Conservation (phyloP, 2,888 invertebrate species). For the Anorthoa munda region DNA sequence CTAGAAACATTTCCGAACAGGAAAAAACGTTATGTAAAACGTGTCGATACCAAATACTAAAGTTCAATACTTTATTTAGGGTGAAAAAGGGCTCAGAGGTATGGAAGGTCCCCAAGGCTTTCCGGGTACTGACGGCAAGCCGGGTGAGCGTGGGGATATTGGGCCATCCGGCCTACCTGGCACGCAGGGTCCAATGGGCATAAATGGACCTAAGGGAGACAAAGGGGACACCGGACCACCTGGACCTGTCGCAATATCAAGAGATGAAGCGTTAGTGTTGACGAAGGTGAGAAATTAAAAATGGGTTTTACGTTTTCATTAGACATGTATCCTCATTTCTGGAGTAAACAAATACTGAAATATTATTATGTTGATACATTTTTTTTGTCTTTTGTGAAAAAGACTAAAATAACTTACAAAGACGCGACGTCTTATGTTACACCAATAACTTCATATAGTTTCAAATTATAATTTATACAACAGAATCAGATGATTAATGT, state of each 20-base stretch:
- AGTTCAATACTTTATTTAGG: constrained; percentile 73
- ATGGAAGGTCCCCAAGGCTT: constrained; percentile 93
- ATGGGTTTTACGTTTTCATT: background rate
- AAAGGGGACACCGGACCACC: constrained; percentile 94
- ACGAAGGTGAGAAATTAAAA: constrained; percentile 84
- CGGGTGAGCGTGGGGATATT: constrained; percentile 93
- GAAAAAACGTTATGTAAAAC: background rate
- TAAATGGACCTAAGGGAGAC: constrained; percentile 93
- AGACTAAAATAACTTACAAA: too few relatives aligned
- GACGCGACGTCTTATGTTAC: background rate
- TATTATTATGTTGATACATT: background rate
- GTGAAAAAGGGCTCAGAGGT: constrained; percentile 93
- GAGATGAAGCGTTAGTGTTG: constrained; percentile 91
- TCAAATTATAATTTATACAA: constrained; percentile 25
- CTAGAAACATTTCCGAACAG: background rate
- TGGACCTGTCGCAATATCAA: constrained; percentile 91
- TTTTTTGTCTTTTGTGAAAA: too few relatives aligned
- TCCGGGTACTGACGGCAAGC: constrained; percentile 92
- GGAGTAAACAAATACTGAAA: background rate
- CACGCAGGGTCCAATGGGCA: constrained; percentile 93
- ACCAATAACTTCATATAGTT: constrained; percentile 25
- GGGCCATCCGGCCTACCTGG: constrained; percentile 94
- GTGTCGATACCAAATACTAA: constrained; percentile 12
- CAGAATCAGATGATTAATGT: constrained; percentile 45
- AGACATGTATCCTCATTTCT: too few relatives aligned